Evolutionary conservation across 2,888 invertebrate genomes (phyloP), one percentile per base, ranked within the genome.

Genomic region (Catocala sponsa): DNA sequence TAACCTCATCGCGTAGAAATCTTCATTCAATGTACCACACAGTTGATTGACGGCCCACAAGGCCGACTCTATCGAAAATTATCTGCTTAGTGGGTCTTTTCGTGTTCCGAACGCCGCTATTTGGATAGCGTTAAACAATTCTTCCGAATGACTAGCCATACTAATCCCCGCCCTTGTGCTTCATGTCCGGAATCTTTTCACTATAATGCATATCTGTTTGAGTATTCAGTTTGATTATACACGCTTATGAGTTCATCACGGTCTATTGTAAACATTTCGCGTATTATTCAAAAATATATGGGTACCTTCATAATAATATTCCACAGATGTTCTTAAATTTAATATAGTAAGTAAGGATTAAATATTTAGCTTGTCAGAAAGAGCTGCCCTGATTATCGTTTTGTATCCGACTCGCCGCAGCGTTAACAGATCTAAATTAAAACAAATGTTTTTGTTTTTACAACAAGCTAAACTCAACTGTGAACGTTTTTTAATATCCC

Each of bases 81-180:
- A 94, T 94, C 90, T 93, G 92, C 92, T 94, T 92, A 94, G 89
- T 88, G 85, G 86, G 86, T 91, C 89, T 87, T 88, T 90, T 89
- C 79, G 86, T 76, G 83, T 83, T 79, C 74, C 82, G 81, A 85
- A 85, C 85, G 86, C 89, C 91, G 91, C 88, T 94, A 89, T 94
- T 94, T 94, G 91, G 92, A 84, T 88, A 92, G 93, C 89, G 94
- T 91, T 92, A 94, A 93, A 92, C 90, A 92, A 92, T 92, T 91
- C 88, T 94, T 94, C 92, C 93, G 88, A 91, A 73, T 85, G 94
- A 92, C 88, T 92, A 82, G 82, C 72, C 88, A 80, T 77, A 76
- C 79, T 85, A 89, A 90, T 91, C 89, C 86, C 85, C 72, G 82
- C 87, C 89, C 88, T 89, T 87, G 89, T 83, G 84, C 76, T 80